Conservation (phyloP, 2,888 invertebrate genomes). For the Hecatera dysodea region DNA sequence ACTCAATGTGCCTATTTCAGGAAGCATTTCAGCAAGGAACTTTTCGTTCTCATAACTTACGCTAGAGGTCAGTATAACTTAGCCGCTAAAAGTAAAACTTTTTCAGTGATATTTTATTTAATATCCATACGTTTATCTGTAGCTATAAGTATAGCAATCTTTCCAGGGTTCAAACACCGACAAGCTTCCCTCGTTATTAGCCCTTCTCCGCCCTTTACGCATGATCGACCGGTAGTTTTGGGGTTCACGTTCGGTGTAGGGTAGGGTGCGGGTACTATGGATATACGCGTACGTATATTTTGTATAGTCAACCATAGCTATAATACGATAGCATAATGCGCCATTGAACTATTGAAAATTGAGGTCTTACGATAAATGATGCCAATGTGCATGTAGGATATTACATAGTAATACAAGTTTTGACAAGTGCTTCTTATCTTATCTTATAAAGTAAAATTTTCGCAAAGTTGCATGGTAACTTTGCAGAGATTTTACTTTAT, state of each 20-base stretch:
- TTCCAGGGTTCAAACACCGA: slow-evolving; percentile 87
- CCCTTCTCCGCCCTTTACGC: slow-evolving; percentile 91
- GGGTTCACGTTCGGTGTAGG: slow-evolving; percentile 83
- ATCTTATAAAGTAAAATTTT: too few relatives aligned
- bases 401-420: not conserved
- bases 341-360: slow-evolving; percentile 40
- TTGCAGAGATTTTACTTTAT: not conserved
- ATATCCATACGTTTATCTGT: slow-evolving; percentile 62
- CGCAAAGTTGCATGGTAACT: too few relatives aligned
- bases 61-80: slow-evolving; percentile 88
- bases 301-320: slow-evolving; percentile 49
- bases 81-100: slow-evolving; percentile 44
- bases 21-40: slow-evolving; percentile 89
- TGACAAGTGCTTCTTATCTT: slow-evolving; percentile 4
- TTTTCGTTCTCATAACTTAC: slow-evolving; percentile 88
- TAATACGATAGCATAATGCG: slow-evolving; percentile 56
- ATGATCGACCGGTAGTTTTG: slow-evolving; percentile 90
- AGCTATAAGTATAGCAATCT: slow-evolving; percentile 73
- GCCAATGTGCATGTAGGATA: not conserved
- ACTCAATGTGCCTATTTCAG: slow-evolving; percentile 87
- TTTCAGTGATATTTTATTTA: slow-evolving; percentile 47
- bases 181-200: slow-evolving; percentile 88
- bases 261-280: slow-evolving; percentile 84
- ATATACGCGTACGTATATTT: slow-evolving; percentile 58
- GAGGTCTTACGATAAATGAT: slow-evolving; percentile 4